Base-by-base conservation (phyloP, 2,888 invertebrate genomes). In the Mantis religiosa region DNA sequence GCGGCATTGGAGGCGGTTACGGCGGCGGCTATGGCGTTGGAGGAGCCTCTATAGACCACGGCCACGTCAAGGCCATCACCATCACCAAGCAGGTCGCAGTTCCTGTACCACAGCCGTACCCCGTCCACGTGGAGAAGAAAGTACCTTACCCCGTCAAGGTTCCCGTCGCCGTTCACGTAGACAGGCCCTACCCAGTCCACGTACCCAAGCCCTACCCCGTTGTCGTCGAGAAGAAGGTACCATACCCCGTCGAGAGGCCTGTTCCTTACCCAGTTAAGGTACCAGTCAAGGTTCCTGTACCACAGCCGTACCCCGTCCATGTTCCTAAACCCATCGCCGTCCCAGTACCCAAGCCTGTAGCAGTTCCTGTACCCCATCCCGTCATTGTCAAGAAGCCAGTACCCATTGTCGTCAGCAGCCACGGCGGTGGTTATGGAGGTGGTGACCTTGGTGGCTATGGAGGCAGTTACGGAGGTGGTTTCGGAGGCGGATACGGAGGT, bases 201-300 rank as follows among this genome's bases (percentile, higher is more conserved):
- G 91, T 92, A 30, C 91, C 91, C 28, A 91, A 91, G 89, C 92
- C 92, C 6, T 92, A 91, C 90, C 91, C 92, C 41, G 91, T 91
- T 84, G 90, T 91, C n/a, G 91, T 92, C 15, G 91, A 91, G 89
- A 91, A 91, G 86, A 91, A 90, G 47, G 91, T 91, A 25, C 92
- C 92, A 15, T 89, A 89, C 41, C 90, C 91, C 28, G 90, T 90
- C 0, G 89, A 90, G 83, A 89, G 87, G 54, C 90, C 89, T 3
- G 82, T 88, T 0, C 90, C 90, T 27, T 88, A 89, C 82, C 89
- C 90, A 20, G 89, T 90, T 82, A 85, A 91, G 86, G 91, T 91
- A 1, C 88, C 90, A n/a, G 88, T 90, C 81, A 89, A 90, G 88
- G 90, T 91, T 25, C 91, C 91, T 30, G 91, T 91, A 83, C 91